Base-by-base conservation (phyloP, 92 coral and sea anemone species). In the Epizoanthus fatuus region DNA sequence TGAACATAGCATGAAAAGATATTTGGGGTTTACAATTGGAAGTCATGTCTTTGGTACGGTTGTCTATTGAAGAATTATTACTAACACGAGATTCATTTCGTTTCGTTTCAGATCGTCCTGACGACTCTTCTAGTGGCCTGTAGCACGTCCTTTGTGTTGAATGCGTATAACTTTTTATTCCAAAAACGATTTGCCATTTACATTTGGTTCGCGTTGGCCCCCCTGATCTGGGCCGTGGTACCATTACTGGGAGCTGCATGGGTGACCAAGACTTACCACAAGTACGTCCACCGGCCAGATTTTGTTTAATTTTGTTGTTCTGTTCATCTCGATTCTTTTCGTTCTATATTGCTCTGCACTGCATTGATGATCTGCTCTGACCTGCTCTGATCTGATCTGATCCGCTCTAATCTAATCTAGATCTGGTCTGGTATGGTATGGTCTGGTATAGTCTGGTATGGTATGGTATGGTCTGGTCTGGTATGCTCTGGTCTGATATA, bases 231-330 rank as follows among this genome's bases (percentile, higher is more conserved):
- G 97, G 95, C 96, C 14, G 95, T 95, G 42, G 89, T 86, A 15
- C 98, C 97, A 5, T 85, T 95, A 69, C 88, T 95, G 63, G 97
- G 98, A 3, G 98, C 98, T 1, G 98, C 98, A 53, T 95, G 98
- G 98, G 95, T 93, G 6, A 95, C 98, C 2, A 93, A 90, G 84
- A 93, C 96, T 5, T 95, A 95, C 79, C 57, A 85, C 80, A 88
- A 82, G 83, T 76, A 76, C 13, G 81, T 76, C 13, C 8, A 16
- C 29, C 5, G 3, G 11, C 17, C 29, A 32, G 10, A 13, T 59
- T 16, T 5, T 29, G 35, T 29, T 29, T 1, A 3, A 25, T 12
- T 8, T 20, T 29, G 3, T 29, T 47, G 11, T 6, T 47, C 52
- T 47, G 52, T 6, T 47, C 52, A 6, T 5, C 52, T 47, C 52